phyloP scores from a whole-genome alignment of 2,113 vertebrate genomes.

The Phaetusa simplex region DNA sequence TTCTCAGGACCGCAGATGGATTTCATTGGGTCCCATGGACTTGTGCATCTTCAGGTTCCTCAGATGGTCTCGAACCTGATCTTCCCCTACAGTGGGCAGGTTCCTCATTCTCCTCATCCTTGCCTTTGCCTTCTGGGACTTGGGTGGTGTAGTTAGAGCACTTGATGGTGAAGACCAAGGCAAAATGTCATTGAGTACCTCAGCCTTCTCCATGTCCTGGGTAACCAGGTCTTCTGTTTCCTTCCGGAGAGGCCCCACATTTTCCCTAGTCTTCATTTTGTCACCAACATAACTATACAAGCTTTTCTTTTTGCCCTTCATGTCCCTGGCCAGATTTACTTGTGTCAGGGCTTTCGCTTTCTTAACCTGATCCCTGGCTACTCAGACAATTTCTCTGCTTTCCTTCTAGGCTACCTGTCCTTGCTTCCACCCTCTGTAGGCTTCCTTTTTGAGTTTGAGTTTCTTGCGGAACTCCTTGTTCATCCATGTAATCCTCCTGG shows the following conservation, averaged over 20 bases:
- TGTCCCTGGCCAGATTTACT: background rate
- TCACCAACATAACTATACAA: background rate
- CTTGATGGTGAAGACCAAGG: background rate
- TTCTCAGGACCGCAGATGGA: background rate
- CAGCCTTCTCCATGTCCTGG: background rate
- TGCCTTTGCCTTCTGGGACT: background rate
- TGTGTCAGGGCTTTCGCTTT: background rate
- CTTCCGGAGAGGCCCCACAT: background rate
- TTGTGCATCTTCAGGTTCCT: background rate
- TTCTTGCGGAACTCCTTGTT: background rate
- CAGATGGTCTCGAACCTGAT: background rate
- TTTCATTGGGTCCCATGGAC: background rate
- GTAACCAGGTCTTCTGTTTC: background rate
- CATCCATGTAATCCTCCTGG: background rate
- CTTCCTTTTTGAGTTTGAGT: background rate
- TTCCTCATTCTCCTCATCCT: background rate
- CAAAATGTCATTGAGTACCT: background rate
- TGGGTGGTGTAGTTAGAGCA: too few species aligned
- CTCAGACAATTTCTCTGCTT: background rate
- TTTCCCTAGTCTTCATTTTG: background rate
- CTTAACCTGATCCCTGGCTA: background rate
- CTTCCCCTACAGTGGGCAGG: background rate
- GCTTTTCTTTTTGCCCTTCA: too few species aligned
- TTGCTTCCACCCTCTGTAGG: background rate
- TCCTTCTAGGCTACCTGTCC: background rate